Evolutionary conservation across 2,797 vertebrate species (phyloP).

Genomic region (Mus caroli): DNA sequence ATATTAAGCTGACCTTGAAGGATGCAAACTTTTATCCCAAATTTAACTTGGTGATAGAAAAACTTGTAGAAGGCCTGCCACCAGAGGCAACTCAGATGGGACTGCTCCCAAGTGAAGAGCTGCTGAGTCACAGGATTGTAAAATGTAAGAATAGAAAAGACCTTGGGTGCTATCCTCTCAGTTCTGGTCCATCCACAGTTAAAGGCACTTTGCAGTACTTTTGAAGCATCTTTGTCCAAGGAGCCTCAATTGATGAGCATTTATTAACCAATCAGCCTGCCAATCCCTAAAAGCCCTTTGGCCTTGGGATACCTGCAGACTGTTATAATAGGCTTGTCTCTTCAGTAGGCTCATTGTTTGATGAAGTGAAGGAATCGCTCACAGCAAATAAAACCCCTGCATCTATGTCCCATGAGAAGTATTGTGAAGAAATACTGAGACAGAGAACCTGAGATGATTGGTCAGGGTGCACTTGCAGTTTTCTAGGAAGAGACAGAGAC

Average conservation of each 20-base stretch:
- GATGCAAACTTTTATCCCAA: slow-evolving; percentile 65
- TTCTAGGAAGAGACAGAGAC: not conserved
- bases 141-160: slow-evolving; percentile 55
- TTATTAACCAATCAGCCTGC: slow-evolving; percentile 37
- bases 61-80: slow-evolving; percentile 43
- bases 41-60: slow-evolving; percentile 61
- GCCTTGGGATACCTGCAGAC: slow-evolving; percentile 26
- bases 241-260: slow-evolving; percentile 47
- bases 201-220: slow-evolving; percentile 39
- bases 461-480: not conserved
- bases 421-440: not conserved
- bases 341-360: not conserved
- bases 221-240: not conserved
- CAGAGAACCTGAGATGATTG: not conserved
- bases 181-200: slow-evolving; percentile 37
- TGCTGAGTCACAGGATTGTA: slow-evolving; percentile 65
- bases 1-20: slow-evolving; percentile 65
- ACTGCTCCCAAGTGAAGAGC: slow-evolving; percentile 52
- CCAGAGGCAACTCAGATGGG: slow-evolving; percentile 36
- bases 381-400: not conserved
- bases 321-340: not conserved
- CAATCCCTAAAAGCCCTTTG: not conserved
- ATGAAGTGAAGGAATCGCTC: slow-evolving; percentile 4
- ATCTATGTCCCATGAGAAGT: not conserved
- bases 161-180: slow-evolving; percentile 31